These are phyloP conservation scores for Pristionchus maxplancki DNA, from an alignment of 2,888 invertebrate genomes.

Conservation along the genomic window DNA sequence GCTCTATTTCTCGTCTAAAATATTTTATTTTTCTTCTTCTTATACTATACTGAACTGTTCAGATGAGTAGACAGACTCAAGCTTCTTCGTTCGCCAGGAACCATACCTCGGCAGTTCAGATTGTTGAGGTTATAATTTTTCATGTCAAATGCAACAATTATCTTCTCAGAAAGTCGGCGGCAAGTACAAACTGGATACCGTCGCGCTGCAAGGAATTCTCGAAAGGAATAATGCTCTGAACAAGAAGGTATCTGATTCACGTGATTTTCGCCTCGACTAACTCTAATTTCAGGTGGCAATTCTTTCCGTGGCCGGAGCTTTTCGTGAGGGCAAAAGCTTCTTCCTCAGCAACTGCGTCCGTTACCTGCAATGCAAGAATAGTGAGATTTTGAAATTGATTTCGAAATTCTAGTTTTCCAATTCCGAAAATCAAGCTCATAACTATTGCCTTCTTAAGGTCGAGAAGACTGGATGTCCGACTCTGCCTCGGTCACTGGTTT, in stretches of 20 bases:
- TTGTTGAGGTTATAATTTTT: neutral
- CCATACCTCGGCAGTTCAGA: neutral
- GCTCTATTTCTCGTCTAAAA: too few relatives aligned
- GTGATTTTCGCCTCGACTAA: neutral
- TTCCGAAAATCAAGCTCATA: neutral
- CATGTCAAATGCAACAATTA: neutral
- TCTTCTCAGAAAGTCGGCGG: neutral
- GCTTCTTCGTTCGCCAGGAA: neutral
- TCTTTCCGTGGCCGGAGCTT: neutral
- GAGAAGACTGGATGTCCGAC: neutral
- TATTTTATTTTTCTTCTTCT: too few relatives aligned
- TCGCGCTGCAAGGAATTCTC: neutral
- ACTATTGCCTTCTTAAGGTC: neutral
- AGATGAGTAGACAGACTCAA: neutral
- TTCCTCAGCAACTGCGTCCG: neutral
- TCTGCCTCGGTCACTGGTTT: neutral
- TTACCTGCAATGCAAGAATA: neutral
- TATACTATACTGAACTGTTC: too few relatives aligned
- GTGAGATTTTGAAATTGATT: neutral
- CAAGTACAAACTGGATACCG: neutral
- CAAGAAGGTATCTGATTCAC: neutral
- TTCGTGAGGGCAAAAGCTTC: slow-evolving; percentile 2
- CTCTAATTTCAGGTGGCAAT: neutral
- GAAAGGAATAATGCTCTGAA: neutral
- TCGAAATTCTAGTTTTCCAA: neutral